These are phyloP conservation scores for Synchiropus splendidus DNA, from an alignment of 2,113 vertebrate genomes.

Conservation along the genomic window DNA sequence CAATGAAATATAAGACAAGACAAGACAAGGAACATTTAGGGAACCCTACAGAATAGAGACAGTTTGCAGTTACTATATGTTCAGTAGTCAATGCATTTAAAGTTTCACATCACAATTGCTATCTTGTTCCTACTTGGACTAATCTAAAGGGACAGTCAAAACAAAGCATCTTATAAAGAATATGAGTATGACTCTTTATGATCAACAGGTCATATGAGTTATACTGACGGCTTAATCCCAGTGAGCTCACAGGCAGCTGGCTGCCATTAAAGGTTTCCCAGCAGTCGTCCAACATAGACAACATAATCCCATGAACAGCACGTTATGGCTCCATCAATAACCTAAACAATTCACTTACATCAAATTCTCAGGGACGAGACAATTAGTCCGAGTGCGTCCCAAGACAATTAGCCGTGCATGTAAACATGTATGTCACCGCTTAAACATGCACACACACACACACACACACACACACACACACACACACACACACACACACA, in stretches of 20 bases:
- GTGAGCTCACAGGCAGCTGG: slow-evolving; percentile 2
- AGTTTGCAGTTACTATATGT: too few species aligned
- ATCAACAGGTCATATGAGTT: neutral
- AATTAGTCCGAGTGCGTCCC: slow-evolving; percentile 14
- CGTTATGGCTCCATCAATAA: slow-evolving; percentile 15
- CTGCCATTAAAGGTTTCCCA: slow-evolving; percentile 1
- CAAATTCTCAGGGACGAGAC: neutral
- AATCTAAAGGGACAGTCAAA: too few species aligned
- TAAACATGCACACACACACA: slow-evolving; percentile 17
- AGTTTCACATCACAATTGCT: too few species aligned
- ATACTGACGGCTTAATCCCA: neutral
- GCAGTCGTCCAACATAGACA: slow-evolving; percentile 8
- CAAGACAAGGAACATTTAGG: too few species aligned
- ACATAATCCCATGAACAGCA: slow-evolving; percentile 12
- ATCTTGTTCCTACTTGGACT: too few species aligned
- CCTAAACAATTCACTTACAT: slow-evolving; percentile 8
- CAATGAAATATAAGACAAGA: too few species aligned
- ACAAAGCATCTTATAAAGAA: too few species aligned
- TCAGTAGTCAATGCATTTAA: too few species aligned
- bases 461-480: too few species aligned
- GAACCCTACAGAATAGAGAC: too few species aligned
- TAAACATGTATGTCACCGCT: slow-evolving; percentile 14
- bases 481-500: too few species aligned
- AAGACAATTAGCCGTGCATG: slow-evolving; percentile 8
- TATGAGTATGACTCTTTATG: too few species aligned